Percentiles rank a stretch among this genome's conserved stretches.
These are phyloP conservation scores for Tychaedon coryphoeus DNA, from an alignment of 2,113 vertebrate species.

Conservation along the genomic window DNA sequence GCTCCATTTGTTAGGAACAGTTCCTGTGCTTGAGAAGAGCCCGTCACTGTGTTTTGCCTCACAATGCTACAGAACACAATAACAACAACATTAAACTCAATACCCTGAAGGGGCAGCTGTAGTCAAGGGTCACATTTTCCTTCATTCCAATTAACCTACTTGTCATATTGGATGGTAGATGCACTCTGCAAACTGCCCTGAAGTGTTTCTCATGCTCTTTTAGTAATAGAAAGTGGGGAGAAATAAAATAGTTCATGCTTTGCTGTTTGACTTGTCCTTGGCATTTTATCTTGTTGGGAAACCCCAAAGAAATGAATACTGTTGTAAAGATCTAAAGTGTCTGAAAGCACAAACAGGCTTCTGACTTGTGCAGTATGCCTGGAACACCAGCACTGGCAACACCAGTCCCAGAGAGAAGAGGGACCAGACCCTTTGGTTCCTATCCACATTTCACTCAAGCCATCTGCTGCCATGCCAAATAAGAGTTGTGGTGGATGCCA, in stretches of 20 bases:
- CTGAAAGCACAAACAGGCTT: neutral
- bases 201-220: constrained; percentile 68
- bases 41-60: constrained; percentile 1
- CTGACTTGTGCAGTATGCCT: neutral
- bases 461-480: neutral
- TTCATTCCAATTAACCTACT: constrained; percentile 71
- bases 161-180: constrained; percentile 63
- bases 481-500: neutral
- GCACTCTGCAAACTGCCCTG: constrained; percentile 41
- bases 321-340: neutral
- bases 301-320: neutral
- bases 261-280: constrained; percentile 43
- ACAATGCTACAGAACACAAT: constrained; percentile 57
- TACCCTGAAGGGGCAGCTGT: constrained; percentile 60
- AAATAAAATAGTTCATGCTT: constrained; percentile 48
- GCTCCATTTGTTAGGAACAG: constrained; percentile 39
- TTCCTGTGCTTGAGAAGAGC: constrained; percentile 29
- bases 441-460: neutral
- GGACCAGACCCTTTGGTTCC: neutral
- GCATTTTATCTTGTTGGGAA: constrained; percentile 17
- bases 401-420: neutral
- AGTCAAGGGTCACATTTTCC: constrained; percentile 67
- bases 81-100: constrained; percentile 65
- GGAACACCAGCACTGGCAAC: accelerated
- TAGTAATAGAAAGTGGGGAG: constrained; percentile 34